Evolutionary conservation across 2,888 invertebrate species (phyloP), one percentile per base, ranked within the genome.

Genomic region (Pardosa pseudoannulata): DNA sequence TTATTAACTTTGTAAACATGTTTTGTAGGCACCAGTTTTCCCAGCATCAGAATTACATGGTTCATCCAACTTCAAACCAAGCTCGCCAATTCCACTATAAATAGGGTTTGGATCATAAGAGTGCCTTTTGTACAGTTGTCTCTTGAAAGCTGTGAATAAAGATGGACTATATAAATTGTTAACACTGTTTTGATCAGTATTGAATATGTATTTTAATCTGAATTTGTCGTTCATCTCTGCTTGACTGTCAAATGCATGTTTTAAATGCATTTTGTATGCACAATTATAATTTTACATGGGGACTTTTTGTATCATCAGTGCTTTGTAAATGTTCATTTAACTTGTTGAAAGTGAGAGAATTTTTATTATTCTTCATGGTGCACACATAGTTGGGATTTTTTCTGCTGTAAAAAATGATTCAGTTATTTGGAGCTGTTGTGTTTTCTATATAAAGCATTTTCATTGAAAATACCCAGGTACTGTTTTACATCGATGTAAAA

Each of bases 21-120:
- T 46, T 46, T 68, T 31, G 0, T n/a, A 87, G 87, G 79, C 86
- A 79, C 9, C 86, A 85, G 31, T 79, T 86, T 32, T 68, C 32
- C 50, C 85, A 56, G n/a, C 85, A 86, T 36, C 85, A 80, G 41
- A 87, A 87, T 41, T 87, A 87, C 19, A 80, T 87, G 79, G 87
- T 87, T 27, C 87, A 87, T 56, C 87, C 87, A 11, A 65, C 80
- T 28, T 71, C 80, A 2, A 79, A 68, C 68, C 87, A 87, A 31
- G 39, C 79, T 56, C 75, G 80, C 5, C 80, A 80, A n/a, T 87
- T 87, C 65, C 75, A 87, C 65, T 80, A 87, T 62, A 87, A 87
- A 36, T 87, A 80, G 68, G 32, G 29, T 72, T 23, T 23, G 31
- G 70, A 67, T 50, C 6, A 11, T 64, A 41, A 56, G 75, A 78